phyloP scores from a whole-genome alignment of 2,113 vertebrate genomes.

The Barnardius zonarius region DNA sequence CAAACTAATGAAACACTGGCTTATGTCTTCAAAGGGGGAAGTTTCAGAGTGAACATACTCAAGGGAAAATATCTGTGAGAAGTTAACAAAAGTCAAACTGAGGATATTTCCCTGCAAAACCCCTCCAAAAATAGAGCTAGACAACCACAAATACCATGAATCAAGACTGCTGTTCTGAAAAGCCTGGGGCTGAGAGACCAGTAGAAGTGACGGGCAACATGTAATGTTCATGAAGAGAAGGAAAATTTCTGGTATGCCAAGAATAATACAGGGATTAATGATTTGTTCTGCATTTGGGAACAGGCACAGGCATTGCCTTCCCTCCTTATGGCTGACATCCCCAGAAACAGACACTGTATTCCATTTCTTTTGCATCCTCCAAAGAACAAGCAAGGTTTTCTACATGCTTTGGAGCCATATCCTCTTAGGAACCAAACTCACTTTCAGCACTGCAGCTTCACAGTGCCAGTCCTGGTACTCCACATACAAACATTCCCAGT shows the following conservation, averaged over 20 bases:
- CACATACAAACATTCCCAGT: not conserved
- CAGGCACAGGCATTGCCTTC: not conserved
- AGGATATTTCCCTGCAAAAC: not conserved
- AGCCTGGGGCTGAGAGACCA: not conserved
- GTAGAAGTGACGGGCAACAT: not conserved
- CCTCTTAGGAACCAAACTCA: not conserved
- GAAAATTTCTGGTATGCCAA: not conserved
- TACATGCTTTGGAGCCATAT: not conserved
- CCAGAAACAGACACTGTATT: not conserved
- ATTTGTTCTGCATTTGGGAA: not conserved
- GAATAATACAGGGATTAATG: not conserved
- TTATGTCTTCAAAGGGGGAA: not conserved
- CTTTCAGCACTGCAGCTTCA: not conserved
- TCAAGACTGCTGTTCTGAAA: not conserved
- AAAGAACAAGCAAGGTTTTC: not conserved
- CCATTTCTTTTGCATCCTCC: not conserved
- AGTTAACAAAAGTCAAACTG: not conserved
- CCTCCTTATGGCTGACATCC: not conserved
- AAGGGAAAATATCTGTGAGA: not conserved
- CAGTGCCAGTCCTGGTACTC: not conserved
- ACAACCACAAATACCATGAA: not conserved
- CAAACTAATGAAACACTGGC: constrained; percentile 4
- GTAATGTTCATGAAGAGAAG: not conserved
- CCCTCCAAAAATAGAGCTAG: not conserved
- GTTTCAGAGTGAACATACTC: not conserved